Evolutionary conservation across 2,113 vertebrate species (phyloP).

Genomic region (Meles meles): DNA sequence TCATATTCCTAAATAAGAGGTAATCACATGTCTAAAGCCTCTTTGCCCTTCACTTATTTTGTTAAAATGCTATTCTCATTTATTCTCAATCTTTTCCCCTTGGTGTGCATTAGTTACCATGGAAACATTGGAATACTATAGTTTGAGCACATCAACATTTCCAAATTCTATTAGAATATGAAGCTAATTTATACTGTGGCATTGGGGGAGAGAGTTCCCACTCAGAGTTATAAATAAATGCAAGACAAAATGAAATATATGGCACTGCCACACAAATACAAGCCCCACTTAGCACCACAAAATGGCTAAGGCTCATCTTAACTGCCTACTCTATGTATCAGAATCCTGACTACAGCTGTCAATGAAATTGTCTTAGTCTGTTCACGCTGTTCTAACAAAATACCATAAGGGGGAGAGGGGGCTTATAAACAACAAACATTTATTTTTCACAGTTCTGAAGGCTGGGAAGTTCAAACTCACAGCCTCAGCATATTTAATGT

Average conservation of each 20-base stretch:
- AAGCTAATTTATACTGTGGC: conserved; percentile 51
- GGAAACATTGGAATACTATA: conserved; percentile 62
- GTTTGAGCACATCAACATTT: conserved; percentile 56
- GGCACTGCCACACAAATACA: background rate
- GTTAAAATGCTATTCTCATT: conserved; percentile 63
- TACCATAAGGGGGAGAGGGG: background rate
- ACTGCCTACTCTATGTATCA: background rate
- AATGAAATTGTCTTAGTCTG: background rate
- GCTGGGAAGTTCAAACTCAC: background rate
- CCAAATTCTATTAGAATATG: conserved; percentile 30
- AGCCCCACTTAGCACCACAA: background rate
- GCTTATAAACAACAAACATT: background rate
- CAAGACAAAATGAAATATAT: conserved; percentile 21
- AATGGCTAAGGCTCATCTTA: background rate
- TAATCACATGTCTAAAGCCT: conserved; percentile 68
- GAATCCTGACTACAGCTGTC: background rate
- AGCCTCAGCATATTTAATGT: background rate
- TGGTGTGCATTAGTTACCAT: conserved; percentile 73
- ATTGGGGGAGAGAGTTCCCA: conserved; percentile 3
- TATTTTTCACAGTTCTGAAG: background rate
- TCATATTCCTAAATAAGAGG: conserved; percentile 67
- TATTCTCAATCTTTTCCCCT: conserved; percentile 39
- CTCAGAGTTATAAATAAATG: conserved; percentile 46
- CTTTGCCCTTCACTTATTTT: conserved; percentile 64
- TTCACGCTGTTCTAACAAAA: background rate